Evolutionary conservation across 2,888 invertebrate genomes (phyloP).

Genomic region (Idaea aversata): DNA sequence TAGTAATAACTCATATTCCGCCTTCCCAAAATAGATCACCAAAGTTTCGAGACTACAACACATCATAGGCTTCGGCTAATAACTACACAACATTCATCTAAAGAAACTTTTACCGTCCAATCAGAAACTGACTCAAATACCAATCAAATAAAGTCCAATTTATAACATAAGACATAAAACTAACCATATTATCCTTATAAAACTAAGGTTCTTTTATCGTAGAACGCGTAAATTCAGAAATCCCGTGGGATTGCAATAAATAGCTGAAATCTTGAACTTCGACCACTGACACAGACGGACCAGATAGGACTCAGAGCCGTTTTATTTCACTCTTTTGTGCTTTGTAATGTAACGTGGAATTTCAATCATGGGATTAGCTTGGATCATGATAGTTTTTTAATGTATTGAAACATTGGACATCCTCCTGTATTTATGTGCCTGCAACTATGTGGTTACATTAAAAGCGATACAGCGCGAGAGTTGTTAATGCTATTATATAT

Average conservation of each 20-base stretch:
- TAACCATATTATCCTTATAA: conserved; percentile 23
- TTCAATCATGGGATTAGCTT: conserved; percentile 10
- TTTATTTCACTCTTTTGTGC: conserved; percentile 33
- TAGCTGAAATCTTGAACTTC: conserved; percentile 75
- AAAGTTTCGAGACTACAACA: conserved; percentile 19
- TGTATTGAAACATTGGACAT: not conserved
- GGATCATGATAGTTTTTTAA: conserved; percentile 7
- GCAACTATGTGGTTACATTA: not conserved
- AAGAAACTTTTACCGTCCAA: conserved; percentile 1
- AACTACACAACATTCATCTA: conserved; percentile 6
- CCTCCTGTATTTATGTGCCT: not conserved
- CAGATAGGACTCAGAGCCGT: conserved; percentile 52
- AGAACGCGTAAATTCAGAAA: conserved; percentile 66
- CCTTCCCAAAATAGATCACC: not conserved
- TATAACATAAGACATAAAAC: not conserved
- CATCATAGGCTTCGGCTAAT: conserved; percentile 32
- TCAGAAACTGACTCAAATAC: not conserved
- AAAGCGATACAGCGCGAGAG: too few relatives aligned
- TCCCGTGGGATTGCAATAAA: conserved; percentile 74
- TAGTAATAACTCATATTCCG: not conserved
- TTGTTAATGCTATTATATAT: too few relatives aligned
- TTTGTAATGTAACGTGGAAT: conserved; percentile 4
- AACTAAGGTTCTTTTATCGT: conserved; percentile 62
- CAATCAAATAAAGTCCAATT: not conserved
- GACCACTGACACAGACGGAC: conserved; percentile 66